phyloP scores from a whole-genome alignment of 2,888 invertebrate genomes.

The Phortica okadai region DNA sequence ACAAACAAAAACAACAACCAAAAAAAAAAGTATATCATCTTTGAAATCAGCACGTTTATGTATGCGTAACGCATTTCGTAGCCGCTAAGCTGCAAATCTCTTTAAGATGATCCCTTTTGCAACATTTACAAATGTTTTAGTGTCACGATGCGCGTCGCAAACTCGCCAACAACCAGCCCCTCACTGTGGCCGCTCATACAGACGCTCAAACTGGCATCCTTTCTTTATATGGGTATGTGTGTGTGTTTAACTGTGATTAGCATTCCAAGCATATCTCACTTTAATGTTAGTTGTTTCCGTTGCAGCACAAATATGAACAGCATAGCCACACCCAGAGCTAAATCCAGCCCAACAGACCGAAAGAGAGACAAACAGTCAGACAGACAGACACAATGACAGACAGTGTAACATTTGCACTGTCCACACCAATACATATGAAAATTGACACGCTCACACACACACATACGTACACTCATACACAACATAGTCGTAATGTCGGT shows the following conservation, averaged over 20 bases:
- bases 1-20: neutral
- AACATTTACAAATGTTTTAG: conserved; percentile 72
- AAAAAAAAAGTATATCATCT: neutral
- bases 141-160: conserved; percentile 37
- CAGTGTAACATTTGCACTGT: neutral
- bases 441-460: neutral
- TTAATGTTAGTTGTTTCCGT: conserved; percentile 69
- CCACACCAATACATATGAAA: neutral
- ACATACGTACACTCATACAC: neutral
- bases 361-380: neutral
- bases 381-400: neutral
- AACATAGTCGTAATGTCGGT: conserved; percentile 58
- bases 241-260: conserved; percentile 63
- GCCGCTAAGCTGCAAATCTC: conserved; percentile 75
- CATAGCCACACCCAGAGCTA: neutral
- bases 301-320: conserved; percentile 52
- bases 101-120: conserved; percentile 72
- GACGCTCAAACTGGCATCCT: neutral
- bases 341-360: neutral
- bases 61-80: conserved; percentile 70
- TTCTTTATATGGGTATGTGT: conserved; percentile 34
- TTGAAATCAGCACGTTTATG: conserved; percentile 51
- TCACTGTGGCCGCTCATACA: neutral
- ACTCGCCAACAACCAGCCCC: neutral
- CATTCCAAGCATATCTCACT: conserved; percentile 72